Percentiles rank a stretch among this genome's conserved stretches.
These are phyloP conservation scores for Leucoraja erinaceus DNA, from an alignment of 2,113 vertebrate genomes.

Conservation along the genomic window DNA sequence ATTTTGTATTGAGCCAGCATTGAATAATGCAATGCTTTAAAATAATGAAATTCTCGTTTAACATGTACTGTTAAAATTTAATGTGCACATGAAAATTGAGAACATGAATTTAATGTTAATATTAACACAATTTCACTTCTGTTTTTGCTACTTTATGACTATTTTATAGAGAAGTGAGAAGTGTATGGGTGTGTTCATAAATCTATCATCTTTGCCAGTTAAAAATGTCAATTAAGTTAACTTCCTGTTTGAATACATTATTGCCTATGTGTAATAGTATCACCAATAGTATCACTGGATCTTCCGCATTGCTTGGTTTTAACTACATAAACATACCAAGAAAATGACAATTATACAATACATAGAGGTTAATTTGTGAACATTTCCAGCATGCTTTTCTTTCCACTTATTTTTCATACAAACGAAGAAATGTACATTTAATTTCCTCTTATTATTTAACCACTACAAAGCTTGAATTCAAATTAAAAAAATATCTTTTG, in stretches of 20 bases:
- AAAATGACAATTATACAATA: not conserved
- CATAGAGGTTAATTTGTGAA: not conserved
- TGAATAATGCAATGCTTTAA: not conserved
- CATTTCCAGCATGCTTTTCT: not conserved
- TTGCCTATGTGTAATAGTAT: not conserved
- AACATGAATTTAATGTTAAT: slow-evolving; percentile 2
- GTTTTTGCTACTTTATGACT: not conserved
- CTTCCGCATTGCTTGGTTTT: not conserved
- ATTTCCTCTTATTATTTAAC: not conserved
- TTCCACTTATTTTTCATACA: not conserved
- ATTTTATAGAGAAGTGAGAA: too few species aligned
- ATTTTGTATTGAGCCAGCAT: not conserved
- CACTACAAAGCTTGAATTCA: not conserved
- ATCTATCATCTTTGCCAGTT: not conserved
- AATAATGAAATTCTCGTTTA: not conserved
- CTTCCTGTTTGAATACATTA: not conserved
- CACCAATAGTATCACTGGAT: not conserved
- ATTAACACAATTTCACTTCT: not conserved
- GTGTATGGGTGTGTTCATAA: too few species aligned
- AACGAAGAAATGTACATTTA: not conserved
- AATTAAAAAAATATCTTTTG: not conserved
- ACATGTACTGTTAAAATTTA: not conserved
- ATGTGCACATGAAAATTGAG: not conserved
- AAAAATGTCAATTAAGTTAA: not conserved
- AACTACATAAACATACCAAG: not conserved